phyloP scores from a whole-genome alignment of 53 echinoderm and acorn worm species.

The Temnopleurus reevesii region DNA sequence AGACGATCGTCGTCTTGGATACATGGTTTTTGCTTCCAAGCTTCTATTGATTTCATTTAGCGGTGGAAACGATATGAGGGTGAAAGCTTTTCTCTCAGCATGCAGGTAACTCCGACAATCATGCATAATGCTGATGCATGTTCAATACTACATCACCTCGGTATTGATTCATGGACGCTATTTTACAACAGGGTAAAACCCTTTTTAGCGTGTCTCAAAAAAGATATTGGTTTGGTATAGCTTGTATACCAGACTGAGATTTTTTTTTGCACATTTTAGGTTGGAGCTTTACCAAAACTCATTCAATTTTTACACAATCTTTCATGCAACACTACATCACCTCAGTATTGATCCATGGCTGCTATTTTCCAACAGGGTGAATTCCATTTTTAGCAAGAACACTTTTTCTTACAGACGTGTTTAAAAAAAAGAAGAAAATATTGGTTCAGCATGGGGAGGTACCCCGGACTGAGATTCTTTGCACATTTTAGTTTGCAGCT shows the following conservation, averaged over 20 bases:
- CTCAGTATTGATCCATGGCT: neutral
- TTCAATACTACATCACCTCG: neutral
- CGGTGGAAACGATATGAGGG: neutral
- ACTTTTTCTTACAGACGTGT: too few relatives aligned
- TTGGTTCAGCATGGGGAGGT: too few relatives aligned
- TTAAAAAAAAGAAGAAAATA: neutral
- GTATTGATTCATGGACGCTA: neutral
- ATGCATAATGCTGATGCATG: neutral
- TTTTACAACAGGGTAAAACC: too few relatives aligned
- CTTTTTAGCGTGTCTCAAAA: too few relatives aligned
- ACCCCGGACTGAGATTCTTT: too few relatives aligned
- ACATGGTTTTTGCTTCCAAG: neutral
- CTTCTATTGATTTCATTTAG: conserved; percentile 8
- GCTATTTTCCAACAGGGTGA: too few relatives aligned
- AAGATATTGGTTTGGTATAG: neutral
- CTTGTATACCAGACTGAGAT: too few relatives aligned
- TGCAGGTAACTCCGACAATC: neutral
- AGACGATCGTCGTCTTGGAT: neutral
- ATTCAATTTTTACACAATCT: too few relatives aligned
- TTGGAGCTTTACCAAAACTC: too few relatives aligned
- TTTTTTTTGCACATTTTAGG: too few relatives aligned
- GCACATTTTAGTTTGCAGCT: too few relatives aligned
- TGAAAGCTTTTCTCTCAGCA: conserved; percentile 27
- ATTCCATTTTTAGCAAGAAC: too few relatives aligned
- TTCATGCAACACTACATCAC: neutral